Percentiles rank a stretch among this genome's conserved stretches.
phyloP scores from a whole-genome alignment of 2,888 invertebrate genomes.

The Unio delphinus region DNA sequence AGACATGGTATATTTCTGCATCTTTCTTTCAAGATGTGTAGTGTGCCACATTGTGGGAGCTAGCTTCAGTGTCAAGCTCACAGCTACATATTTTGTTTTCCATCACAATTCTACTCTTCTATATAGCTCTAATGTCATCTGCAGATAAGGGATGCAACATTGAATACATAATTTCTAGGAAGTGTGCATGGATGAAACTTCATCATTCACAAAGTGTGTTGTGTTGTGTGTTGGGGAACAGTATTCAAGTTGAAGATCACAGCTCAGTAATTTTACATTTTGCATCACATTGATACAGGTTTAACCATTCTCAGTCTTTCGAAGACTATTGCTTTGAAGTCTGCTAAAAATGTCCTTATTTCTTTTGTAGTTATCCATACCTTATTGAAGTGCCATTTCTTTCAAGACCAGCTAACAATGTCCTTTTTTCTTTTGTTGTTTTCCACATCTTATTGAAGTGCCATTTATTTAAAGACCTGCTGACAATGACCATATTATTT shows the following conservation, averaged over 20 bases:
- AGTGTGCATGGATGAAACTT: too few relatives aligned
- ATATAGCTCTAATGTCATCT: too few relatives aligned
- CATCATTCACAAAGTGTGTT: background rate
- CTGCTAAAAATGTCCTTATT: background rate
- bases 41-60: too few relatives aligned
- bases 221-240: background rate
- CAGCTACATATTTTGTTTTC: too few relatives aligned
- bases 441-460: conserved; percentile 94
- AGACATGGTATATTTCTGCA: too few relatives aligned
- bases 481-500: background rate
- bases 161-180: too few relatives aligned
- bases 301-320: background rate
- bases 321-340: background rate
- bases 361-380: conserved; percentile 87
- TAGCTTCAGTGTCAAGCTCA: too few relatives aligned
- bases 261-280: background rate
- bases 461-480: background rate
- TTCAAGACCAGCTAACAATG: background rate
- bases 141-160: too few relatives aligned
- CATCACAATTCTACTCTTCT: too few relatives aligned
- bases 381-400: conserved; percentile 80
- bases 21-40: too few relatives aligned
- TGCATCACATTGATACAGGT: background rate
- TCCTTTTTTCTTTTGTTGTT: conserved; percentile 75
- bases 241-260: background rate